Conservation (phyloP, 2,888 invertebrate genomes). For the Ophion ellenae region DNA sequence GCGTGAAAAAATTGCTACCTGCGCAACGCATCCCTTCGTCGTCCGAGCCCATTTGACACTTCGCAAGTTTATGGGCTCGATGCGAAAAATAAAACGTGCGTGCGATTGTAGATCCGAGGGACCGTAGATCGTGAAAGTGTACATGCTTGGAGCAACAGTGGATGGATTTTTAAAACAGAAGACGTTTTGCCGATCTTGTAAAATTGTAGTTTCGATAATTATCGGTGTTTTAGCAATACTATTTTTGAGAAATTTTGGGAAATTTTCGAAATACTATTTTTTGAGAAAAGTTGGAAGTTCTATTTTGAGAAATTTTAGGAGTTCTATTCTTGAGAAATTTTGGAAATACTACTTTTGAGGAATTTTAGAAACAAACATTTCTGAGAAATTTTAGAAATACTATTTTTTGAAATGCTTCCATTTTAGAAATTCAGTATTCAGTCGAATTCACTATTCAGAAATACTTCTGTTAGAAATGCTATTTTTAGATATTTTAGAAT, state of each 20-base stretch:
- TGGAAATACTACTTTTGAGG: too few species aligned
- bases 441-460: neutral
- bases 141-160: too few species aligned
- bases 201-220: neutral
- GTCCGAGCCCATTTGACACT: slow-evolving; percentile 9
- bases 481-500: too few species aligned
- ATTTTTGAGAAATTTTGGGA: neutral
- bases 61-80: neutral
- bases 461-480: too few species aligned
- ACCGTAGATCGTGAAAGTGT: neutral
- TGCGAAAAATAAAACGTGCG: neutral
- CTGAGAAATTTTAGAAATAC: neutral
- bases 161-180: neutral
- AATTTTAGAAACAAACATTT: neutral
- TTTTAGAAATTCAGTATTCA: neutral
- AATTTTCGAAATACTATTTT: neutral
- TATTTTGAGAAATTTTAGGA: too few species aligned
- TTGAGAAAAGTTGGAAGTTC: too few species aligned
- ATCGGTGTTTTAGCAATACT: neutral
- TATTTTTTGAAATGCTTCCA: neutral
- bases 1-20: slow-evolving; percentile 21
- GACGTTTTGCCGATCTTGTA: neutral
- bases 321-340: too few species aligned
- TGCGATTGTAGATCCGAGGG: neutral
- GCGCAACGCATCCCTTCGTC: neutral